phyloP scores from a whole-genome alignment of 1,140 invertebrate species.

The Pseudachorutes palmiensis region DNA sequence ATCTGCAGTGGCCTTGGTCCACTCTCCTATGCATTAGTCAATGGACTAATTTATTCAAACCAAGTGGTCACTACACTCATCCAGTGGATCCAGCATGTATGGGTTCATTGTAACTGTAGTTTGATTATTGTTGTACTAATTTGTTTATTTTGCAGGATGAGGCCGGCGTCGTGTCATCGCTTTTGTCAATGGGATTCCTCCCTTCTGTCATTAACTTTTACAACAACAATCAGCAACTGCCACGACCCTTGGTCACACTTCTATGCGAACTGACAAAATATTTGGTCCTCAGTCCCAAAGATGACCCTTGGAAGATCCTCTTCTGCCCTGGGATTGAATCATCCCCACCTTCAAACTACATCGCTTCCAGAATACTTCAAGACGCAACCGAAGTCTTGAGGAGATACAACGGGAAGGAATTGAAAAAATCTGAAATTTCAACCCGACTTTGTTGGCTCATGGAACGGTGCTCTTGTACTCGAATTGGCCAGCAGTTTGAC shows the following conservation, averaged over 20 bases:
- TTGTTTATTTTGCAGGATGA: constrained; percentile 23
- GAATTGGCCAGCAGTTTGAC: constrained; percentile 32
- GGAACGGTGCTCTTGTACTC: constrained; percentile 19
- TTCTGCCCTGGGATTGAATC: constrained; percentile 33
- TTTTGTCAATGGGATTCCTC: constrained; percentile 31
- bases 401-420: constrained; percentile 15
- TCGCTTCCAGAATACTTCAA: constrained; percentile 24
- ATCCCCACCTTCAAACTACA: constrained; percentile 12
- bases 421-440: constrained; percentile 25
- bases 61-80: constrained; percentile 21
- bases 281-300: constrained; percentile 27
- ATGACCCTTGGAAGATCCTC: constrained; percentile 31
- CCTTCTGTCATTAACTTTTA: constrained; percentile 26
- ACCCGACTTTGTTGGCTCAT: constrained; percentile 28
- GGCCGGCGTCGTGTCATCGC: constrained; percentile 18
- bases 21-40: constrained; percentile 27
- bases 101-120: neutral
- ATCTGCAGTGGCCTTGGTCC: constrained; percentile 35
- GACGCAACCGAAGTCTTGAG: constrained; percentile 25
- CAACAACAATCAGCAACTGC: constrained; percentile 3
- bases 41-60: constrained; percentile 27
- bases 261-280: constrained; percentile 21
- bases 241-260: constrained; percentile 9
- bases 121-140: too few relatives aligned
- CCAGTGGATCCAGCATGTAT: constrained; percentile 25